A percentile compares a stretch with the other conserved stretches of the same genome.
phyloP scores from a whole-genome alignment of 2,888 invertebrate genomes.

The Meta bourneti region DNA sequence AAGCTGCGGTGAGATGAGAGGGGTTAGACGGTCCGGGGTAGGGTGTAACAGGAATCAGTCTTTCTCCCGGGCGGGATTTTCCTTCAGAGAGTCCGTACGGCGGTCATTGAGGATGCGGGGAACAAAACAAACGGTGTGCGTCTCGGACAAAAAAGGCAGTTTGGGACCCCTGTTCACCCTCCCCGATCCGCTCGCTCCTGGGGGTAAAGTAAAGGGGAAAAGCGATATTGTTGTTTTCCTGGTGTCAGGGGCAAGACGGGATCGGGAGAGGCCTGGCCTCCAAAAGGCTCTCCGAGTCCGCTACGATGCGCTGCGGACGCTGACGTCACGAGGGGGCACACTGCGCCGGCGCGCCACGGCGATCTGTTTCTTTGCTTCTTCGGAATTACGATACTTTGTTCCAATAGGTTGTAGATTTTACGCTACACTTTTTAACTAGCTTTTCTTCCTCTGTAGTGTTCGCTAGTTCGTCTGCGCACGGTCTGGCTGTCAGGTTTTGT shows the following conservation, averaged over 20 bases:
- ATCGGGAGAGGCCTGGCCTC: conserved; percentile 11
- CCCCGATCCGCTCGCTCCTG: conserved; percentile 52
- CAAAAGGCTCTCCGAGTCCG: not conserved
- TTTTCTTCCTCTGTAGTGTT: too few species aligned
- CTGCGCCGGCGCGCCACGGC: conserved; percentile 10
- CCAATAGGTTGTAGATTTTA: conserved; percentile 19
- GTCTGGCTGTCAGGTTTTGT: too few species aligned
- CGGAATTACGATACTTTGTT: conserved; percentile 49
- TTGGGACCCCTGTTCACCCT: conserved; percentile 63
- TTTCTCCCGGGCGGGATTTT: conserved; percentile 19
- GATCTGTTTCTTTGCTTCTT: conserved; percentile 8
- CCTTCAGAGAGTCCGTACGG: not conserved
- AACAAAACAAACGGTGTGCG: conserved; percentile 15
- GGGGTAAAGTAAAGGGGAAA: conserved; percentile 63
- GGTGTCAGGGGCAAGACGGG: conserved; percentile 54
- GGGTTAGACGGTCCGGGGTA: conserved; percentile 57
- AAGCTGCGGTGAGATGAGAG: conserved; percentile 27
- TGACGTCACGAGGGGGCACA: conserved; percentile 41
- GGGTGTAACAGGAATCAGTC: conserved; percentile 66
- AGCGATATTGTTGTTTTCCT: conserved; percentile 66
- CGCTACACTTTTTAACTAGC: conserved; percentile 4
- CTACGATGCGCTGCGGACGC: conserved; percentile 32
- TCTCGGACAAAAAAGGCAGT: not conserved
- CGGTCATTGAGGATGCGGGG: conserved; percentile 5
- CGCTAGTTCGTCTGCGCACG: too few species aligned